Evolutionary conservation across 2,113 vertebrate species (phyloP), one percentile per base, ranked within the genome.

Genomic region (Caranx melampygus): DNA sequence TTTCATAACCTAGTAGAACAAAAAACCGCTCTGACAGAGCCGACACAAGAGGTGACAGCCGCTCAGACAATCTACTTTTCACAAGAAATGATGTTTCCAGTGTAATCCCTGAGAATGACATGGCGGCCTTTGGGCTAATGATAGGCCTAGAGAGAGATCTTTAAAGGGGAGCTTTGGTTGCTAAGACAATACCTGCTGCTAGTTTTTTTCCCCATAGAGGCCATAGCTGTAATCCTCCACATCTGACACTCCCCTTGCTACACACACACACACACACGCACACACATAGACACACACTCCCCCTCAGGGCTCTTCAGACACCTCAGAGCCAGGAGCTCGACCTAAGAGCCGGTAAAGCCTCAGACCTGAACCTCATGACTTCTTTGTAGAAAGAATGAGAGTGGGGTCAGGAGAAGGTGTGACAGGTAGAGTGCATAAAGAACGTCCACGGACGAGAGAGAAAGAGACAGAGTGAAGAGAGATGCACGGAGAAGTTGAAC

Each of bases 331-430:
- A 84, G 33, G 44, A 75, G 26, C 64, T 65, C 45, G 78, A 85
- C 73, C 82, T 76, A 20, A 73, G 74, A 81, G 34, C 52, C 47
- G 61, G 64, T 55, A 79, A 79, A 76, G 77, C 63, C 71, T 67
- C 40, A 69, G 62, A 86, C 77, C 42, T 79, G 66, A 79, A 86
- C 70, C 81, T 84, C 80, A 81, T 80, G 82, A 82, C 77, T 86
- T 62, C 44, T 42, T 62, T 67, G 58, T 40, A 60, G 18, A 34
- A 75, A 72, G 31, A 57, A 59, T 51, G 26, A 75, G 47, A 31
- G 31, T 59, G 12, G 20, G 54, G 59, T 71, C 33, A 45, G 20
- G 34, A 74, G 44, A 66, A 35, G 45, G 69, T 65, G 69, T 21
- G 66, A 82, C 34, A 67, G 21, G 55, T n/a, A 54, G 6, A 52